Conservation (phyloP, 2,888 invertebrate genomes). For the Scaptodrosophila latifasciaeformis region DNA sequence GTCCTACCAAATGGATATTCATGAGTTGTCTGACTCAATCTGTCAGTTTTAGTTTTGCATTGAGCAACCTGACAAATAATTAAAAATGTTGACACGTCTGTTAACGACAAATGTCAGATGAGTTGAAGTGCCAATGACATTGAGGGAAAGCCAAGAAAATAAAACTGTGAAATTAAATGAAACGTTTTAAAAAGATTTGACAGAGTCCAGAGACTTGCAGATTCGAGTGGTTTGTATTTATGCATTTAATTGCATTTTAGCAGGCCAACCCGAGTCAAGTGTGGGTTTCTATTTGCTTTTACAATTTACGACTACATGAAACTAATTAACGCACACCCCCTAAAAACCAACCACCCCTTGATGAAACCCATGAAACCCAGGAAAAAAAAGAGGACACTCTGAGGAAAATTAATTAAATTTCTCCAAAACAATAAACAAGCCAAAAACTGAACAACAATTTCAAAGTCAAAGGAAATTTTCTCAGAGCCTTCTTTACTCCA, state of each 20-base stretch:
- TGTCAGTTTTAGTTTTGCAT: background rate
- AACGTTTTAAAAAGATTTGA: conserved; percentile 9
- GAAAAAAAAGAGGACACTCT: too few species aligned
- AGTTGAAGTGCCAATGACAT: background rate
- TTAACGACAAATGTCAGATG: conserved; percentile 39
- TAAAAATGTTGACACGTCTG: conserved; percentile 43
- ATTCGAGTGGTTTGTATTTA: background rate
- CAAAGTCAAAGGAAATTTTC: conserved; percentile 13
- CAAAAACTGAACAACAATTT: conserved; percentile 18
- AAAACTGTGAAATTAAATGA: conserved; percentile 45
- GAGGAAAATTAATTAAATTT: conserved; percentile 64
- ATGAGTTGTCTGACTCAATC: background rate
- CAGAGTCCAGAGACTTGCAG: conserved; percentile 18
- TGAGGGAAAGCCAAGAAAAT: too few species aligned
- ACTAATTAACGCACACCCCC: conserved; percentile 54
- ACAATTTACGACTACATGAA: conserved; percentile 41
- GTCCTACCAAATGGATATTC: background rate
- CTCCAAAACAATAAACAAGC: background rate
- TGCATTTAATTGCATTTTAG: conserved; percentile 43
- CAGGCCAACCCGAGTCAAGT: conserved; percentile 40
- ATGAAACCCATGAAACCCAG: too few species aligned
- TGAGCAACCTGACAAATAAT: conserved; percentile 30
- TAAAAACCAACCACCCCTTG: background rate
- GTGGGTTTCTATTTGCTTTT: conserved; percentile 18
- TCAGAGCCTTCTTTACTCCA: background rate